These are phyloP conservation scores for Tachyglossus aculeatus DNA, from an alignment of 2,797 vertebrate genomes.

Conservation along the genomic window DNA sequence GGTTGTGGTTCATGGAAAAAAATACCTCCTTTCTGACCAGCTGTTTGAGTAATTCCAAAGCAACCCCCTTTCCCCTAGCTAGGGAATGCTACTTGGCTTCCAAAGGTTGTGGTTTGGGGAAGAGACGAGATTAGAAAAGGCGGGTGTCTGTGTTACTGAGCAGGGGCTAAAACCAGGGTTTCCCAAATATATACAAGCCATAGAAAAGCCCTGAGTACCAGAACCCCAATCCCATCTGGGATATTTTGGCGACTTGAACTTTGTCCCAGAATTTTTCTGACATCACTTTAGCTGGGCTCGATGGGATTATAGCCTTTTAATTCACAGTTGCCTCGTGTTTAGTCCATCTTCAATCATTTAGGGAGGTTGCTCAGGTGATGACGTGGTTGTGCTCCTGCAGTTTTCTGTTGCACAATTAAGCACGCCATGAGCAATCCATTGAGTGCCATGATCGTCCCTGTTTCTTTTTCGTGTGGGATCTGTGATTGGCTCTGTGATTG, in stretches of 20 bases:
- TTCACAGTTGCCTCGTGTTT: slow-evolving; percentile 67
- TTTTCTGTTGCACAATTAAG: slow-evolving; percentile 63
- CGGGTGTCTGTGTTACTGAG: not conserved
- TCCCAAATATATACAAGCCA: not conserved
- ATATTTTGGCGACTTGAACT: slow-evolving; percentile 15
- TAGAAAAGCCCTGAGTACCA: not conserved
- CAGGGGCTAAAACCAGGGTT: not conserved
- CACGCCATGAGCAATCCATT: slow-evolving; percentile 57
- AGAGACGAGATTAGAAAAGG: not conserved
- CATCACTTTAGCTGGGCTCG: slow-evolving; percentile 38
- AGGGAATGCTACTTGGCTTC: not conserved
- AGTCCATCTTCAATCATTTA: slow-evolving; percentile 68
- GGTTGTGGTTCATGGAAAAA: not conserved
- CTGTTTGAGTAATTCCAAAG: not conserved
- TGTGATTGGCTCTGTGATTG: slow-evolving; percentile 28
- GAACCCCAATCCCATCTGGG: slow-evolving; percentile 19
- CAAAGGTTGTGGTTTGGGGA: not conserved
- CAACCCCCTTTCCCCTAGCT: not conserved
- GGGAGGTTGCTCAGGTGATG: slow-evolving; percentile 56
- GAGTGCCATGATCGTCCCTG: slow-evolving; percentile 42
- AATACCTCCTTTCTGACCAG: not conserved
- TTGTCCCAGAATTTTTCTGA: slow-evolving; percentile 51
- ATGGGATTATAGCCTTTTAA: slow-evolving; percentile 67
- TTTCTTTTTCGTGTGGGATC: slow-evolving; percentile 26
- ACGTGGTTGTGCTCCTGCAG: slow-evolving; percentile 55